Conservation (phyloP, 1,140 invertebrate genomes). For the Hesperophylax magnus region DNA sequence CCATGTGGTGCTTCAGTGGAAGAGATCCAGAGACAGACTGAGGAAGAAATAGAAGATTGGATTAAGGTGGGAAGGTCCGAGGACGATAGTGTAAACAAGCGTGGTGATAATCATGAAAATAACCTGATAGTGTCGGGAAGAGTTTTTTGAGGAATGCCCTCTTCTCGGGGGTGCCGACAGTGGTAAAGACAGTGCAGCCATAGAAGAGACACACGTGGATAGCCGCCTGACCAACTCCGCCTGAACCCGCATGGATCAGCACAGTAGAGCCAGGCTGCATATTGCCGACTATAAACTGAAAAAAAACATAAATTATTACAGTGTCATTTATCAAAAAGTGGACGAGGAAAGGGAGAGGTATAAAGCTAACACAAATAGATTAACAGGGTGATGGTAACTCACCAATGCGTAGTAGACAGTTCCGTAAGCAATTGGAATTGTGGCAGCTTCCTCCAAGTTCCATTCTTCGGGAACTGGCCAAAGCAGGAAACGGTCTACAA, state of each 20-base stretch:
- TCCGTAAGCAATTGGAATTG: slow-evolving; percentile 88
- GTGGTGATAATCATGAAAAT: background rate
- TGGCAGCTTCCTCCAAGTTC: slow-evolving; percentile 89
- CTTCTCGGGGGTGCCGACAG: slow-evolving; percentile 83
- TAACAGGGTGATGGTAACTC: slow-evolving; percentile 28
- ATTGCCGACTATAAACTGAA: slow-evolving; percentile 71
- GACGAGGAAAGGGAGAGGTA: too few relatives aligned
- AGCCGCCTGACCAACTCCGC: slow-evolving; percentile 90
- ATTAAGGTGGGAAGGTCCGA: too few relatives aligned
- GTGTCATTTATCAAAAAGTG: too few relatives aligned
- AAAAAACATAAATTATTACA: background rate
- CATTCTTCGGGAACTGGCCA: slow-evolving; percentile 89
- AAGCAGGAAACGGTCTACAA: slow-evolving; percentile 73
- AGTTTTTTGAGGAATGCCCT: slow-evolving; percentile 81
- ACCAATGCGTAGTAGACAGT: slow-evolving; percentile 89
- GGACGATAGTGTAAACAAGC: background rate
- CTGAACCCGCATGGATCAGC: slow-evolving; percentile 90
- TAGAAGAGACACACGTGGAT: slow-evolving; percentile 83
- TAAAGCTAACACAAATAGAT: background rate
- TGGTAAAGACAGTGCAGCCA: slow-evolving; percentile 82
- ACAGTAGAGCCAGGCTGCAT: slow-evolving; percentile 80
- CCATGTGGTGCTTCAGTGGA: too few relatives aligned
- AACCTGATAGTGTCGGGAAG: slow-evolving; percentile 77
- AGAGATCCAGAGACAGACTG: too few relatives aligned
- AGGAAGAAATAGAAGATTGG: too few relatives aligned